Base-by-base conservation (phyloP, 2,888 invertebrate genomes). In the Stegana nigrithorax region DNA sequence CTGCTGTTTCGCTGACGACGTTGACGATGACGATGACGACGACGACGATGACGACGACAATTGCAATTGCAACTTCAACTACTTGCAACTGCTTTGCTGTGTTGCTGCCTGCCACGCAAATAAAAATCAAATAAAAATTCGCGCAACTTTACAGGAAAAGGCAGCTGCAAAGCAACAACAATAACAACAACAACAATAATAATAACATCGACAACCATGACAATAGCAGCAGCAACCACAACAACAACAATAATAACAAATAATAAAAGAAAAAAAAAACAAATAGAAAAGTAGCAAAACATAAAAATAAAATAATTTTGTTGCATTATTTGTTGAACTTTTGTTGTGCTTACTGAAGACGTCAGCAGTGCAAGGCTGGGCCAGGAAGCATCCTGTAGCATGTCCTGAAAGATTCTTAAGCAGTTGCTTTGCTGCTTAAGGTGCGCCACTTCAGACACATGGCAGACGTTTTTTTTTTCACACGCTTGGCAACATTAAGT, bases 21-120 rank as follows among this genome's bases (percentile, higher is more conserved):
- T 19, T 25, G 17, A 12, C 17, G 23, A 25, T 12, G 32, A 32
- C 55, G 17, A 27, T n/a, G 32, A 32, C 17, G 19, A 55, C 29
- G 32, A 32, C 27, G 32, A 32, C 55, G 17, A 27, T n/a, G 32
- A 32, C 17, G 19, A 55, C 29, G 32, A 32, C 27, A 69, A 69
- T 64, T 65, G 59, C 64, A 63, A 59, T 59, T 59, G 66, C 65
- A 69, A 57, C 57, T 63, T 56, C 57, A 39, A 23, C 44, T 4
- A 42, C 47, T 59, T 14, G 32, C 10, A 44, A 57, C 39, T 27
- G 61, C n/a, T 32, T 12, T 47, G 27, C 10, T 50, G 27, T 29
- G 36, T 12, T 50, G 42, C 27, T 53, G 23, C 26, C 10, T 44
- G 47, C 47, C 25, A 14, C 25, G 32, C 21, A 42, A 53, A 51